Evolutionary conservation across 2,113 vertebrate species (phyloP).

Genomic region (Cololabis saira): DNA sequence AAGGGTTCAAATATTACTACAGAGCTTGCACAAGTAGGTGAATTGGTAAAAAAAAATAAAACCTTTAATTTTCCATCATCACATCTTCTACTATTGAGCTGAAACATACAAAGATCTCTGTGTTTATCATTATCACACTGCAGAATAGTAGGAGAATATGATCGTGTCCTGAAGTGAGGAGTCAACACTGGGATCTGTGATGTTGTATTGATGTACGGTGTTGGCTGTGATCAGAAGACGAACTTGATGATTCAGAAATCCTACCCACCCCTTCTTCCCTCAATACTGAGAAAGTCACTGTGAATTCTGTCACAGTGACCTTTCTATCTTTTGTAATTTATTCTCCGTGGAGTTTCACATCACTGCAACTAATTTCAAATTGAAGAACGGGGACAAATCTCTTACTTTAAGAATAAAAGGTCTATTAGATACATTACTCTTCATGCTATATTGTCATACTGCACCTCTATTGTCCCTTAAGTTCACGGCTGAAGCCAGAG

Average conservation of each 20-base stretch:
- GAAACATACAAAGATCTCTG: no score
- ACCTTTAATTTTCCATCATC: no score
- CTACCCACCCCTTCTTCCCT: not conserved
- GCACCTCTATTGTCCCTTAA: no score
- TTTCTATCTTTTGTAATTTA: constrained; percentile 41
- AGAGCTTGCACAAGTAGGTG: no score
- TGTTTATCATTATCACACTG: no score
- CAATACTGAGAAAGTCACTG: constrained; percentile 33
- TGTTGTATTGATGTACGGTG: constrained; percentile 46
- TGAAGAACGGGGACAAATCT: constrained; percentile 3
- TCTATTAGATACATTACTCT: not conserved
- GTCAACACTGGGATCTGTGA: constrained; percentile 38
- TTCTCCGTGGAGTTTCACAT: constrained; percentile 29
- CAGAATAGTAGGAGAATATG: no score
- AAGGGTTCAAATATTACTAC: no score
- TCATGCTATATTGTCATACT: not conserved
- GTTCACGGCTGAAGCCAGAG: no score
- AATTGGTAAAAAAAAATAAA: no score
- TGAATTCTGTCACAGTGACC: constrained; percentile 49
- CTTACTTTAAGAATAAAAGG: not conserved
- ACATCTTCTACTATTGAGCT: no score
- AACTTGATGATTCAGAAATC: constrained; percentile 30
- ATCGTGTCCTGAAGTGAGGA: no score
- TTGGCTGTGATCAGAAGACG: constrained; percentile 7
- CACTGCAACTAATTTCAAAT: constrained; percentile 40